Evolutionary conservation across 2,113 vertebrate genomes (phyloP).

Genomic region (Rallus limicola): DNA sequence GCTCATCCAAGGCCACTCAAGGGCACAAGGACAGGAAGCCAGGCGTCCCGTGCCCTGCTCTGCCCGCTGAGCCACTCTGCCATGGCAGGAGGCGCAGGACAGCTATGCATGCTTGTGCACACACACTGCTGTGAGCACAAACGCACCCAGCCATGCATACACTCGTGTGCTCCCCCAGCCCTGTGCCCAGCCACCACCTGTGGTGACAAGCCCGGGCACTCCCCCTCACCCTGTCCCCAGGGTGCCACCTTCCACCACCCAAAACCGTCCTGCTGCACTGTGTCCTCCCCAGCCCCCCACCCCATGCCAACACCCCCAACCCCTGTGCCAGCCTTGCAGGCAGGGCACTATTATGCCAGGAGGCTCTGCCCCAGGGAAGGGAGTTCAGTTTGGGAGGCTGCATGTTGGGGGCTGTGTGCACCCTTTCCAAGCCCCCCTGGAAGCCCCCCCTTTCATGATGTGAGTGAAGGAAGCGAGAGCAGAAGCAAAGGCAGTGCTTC

Average conservation of each 20-base stretch:
- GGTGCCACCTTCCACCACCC: background rate
- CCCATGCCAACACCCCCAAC: background rate
- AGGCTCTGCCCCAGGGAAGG: rapidly evolving
- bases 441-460: rapidly evolving
- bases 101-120: rapidly evolving
- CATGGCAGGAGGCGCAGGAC: rapidly evolving
- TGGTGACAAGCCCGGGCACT: background rate
- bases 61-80: background rate
- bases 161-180: background rate
- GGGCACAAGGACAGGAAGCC: background rate
- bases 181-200: background rate
- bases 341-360: background rate
- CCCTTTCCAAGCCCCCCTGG: rapidly evolving
- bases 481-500: conserved; percentile 29
- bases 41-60: background rate
- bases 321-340: rapidly evolving
- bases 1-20: background rate
- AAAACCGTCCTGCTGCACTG: rapidly evolving
- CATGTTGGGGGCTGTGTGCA: background rate
- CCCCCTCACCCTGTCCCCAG: background rate
- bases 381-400: background rate
- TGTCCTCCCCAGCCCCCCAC: background rate
- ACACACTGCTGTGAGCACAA: background rate
- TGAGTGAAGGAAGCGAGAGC: conserved; percentile 24
- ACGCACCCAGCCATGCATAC: background rate